These are phyloP conservation scores for Hypena proboscidalis DNA, from an alignment of 2,888 invertebrate species.

Conservation along the genomic window DNA sequence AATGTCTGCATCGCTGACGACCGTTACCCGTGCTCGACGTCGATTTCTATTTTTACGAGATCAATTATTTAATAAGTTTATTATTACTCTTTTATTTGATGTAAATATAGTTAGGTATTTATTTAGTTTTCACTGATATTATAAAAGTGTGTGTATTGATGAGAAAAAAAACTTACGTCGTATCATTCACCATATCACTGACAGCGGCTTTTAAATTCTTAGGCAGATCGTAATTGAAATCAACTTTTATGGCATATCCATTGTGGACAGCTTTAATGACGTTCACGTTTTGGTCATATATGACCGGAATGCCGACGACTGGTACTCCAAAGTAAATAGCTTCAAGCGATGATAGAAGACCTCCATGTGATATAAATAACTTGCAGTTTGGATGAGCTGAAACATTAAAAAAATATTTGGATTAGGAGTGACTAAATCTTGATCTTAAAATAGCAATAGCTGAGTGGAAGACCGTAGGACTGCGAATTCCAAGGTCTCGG, in stretches of 20 bases:
- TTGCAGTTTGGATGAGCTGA: constrained; percentile 56
- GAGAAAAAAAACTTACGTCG: constrained; percentile 23
- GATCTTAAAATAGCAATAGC: too few relatives aligned
- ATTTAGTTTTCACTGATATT: too few relatives aligned
- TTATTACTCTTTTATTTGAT: too few relatives aligned
- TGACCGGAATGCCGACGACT: constrained; percentile 57
- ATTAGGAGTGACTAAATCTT: background rate
- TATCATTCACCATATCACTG: constrained; percentile 40
- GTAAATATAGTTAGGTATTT: too few relatives aligned
- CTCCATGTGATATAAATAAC: constrained; percentile 59
- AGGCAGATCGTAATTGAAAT: constrained; percentile 46
- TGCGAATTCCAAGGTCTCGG: too few relatives aligned
- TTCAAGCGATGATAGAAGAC: constrained; percentile 58
- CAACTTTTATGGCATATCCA: constrained; percentile 55
- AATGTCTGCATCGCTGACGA: too few relatives aligned
- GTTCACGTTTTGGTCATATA: constrained; percentile 63
- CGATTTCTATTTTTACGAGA: too few relatives aligned
- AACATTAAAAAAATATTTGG: constrained; percentile 15
- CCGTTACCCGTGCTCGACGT: too few relatives aligned
- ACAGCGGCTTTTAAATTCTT: constrained; percentile 52
- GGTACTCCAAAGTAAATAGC: constrained; percentile 60
- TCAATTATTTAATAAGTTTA: too few relatives aligned
- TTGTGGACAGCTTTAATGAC: constrained; percentile 52
- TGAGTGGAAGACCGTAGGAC: too few relatives aligned
- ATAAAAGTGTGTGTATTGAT: too few relatives aligned